Percentiles rank a stretch among this genome's conserved stretches.
Conservation (phyloP, 2,797 vertebrate genomes). For the Psittacula echo region DNA sequence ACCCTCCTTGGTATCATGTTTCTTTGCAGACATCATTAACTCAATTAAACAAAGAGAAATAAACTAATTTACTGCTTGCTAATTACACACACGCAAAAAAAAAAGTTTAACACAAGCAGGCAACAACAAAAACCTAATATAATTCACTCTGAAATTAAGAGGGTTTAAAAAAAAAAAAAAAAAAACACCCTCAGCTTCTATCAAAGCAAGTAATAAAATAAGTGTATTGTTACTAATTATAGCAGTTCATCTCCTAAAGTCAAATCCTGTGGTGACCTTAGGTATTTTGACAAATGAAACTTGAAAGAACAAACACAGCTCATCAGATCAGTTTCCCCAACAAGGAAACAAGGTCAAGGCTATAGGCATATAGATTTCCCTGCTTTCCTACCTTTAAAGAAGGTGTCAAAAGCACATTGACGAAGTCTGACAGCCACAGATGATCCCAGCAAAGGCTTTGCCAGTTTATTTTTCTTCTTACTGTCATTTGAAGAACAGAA, state of each 20-base stretch:
- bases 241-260: constrained; percentile 57
- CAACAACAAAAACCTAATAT: constrained; percentile 60
- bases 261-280: constrained; percentile 36
- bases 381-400: constrained; percentile 40
- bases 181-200: not conserved
- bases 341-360: constrained; percentile 48
- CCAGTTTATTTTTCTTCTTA: constrained; percentile 39
- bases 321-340: constrained; percentile 37
- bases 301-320: constrained; percentile 59
- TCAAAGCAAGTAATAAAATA: constrained; percentile 66
- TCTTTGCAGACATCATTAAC: constrained; percentile 68
- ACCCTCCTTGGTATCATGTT: not conserved
- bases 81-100: constrained; percentile 37
- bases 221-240: constrained; percentile 60
- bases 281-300: constrained; percentile 64
- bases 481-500: constrained; percentile 64
- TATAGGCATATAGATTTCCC: not conserved
- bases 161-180: constrained; percentile 12
- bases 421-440: constrained; percentile 64
- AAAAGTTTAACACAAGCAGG: constrained; percentile 38
- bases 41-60: constrained; percentile 70
- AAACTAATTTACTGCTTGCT: constrained; percentile 69
- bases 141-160: constrained; percentile 66
- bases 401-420: constrained; percentile 60
- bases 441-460: constrained; percentile 55